phyloP scores from a whole-genome alignment of 2,888 invertebrate genomes.

The Lamellibrachia columna region DNA sequence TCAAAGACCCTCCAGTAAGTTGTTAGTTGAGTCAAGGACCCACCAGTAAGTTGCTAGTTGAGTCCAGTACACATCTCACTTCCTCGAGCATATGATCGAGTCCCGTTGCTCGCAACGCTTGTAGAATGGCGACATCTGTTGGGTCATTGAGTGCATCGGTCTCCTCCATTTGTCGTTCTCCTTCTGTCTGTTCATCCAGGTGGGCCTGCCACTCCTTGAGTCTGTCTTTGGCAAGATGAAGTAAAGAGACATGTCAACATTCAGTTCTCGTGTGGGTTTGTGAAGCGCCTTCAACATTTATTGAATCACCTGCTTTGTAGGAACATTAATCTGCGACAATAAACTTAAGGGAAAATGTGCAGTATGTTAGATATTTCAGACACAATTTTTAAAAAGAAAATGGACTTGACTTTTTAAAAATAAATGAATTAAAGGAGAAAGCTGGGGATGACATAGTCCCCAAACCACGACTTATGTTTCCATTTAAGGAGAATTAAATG shows the following conservation, averaged over 20 bases:
- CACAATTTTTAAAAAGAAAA: too few relatives aligned
- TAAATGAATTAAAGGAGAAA: too few relatives aligned
- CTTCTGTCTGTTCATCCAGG: neutral
- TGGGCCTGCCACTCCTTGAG: neutral
- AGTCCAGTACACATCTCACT: conserved; percentile 42
- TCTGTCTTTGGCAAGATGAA: neutral
- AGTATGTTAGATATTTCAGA: too few relatives aligned
- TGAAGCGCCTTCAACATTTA: too few relatives aligned
- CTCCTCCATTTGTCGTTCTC: neutral
- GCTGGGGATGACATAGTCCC: too few relatives aligned
- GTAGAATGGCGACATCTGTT: neutral
- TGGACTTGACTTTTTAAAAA: too few relatives aligned
- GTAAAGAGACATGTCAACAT: neutral
- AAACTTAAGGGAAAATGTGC: too few relatives aligned
- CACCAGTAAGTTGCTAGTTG: conserved; percentile 35
- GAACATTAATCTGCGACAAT: too few relatives aligned
- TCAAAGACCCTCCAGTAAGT: too few relatives aligned
- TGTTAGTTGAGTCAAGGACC: neutral
- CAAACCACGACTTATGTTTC: too few relatives aligned
- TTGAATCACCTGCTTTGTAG: too few relatives aligned
- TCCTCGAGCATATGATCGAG: conserved; percentile 44
- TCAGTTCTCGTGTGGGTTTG: neutral
- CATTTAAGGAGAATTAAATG: neutral
- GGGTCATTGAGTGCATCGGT: neutral
- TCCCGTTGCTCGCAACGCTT: conserved; percentile 23